Evolutionary conservation across 2,888 invertebrate species (phyloP).

Genomic region (Pristionchus mayeri): DNA sequence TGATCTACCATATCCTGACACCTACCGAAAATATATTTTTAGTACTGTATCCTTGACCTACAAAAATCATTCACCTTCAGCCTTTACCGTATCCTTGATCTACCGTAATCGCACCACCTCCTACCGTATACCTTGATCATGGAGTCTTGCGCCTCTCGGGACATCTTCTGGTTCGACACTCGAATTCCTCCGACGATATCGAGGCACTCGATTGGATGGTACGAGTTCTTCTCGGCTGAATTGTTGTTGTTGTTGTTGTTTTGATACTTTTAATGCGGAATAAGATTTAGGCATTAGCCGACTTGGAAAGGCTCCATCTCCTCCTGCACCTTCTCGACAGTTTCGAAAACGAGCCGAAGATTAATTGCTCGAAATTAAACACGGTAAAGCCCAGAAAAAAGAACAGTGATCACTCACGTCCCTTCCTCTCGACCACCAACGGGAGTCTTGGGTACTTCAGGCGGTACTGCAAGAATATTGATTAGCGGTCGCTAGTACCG

Average conservation of each 20-base stretch:
- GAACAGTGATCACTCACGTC: background rate
- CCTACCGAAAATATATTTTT: background rate
- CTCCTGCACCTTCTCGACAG: too few relatives aligned
- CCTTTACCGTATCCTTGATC: background rate
- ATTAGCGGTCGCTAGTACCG: background rate
- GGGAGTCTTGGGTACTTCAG: conserved; percentile 8
- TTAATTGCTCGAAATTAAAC: too few relatives aligned
- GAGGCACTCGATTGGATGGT: conserved; percentile 17
- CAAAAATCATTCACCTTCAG: background rate
- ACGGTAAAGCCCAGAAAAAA: too few relatives aligned
- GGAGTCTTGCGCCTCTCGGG: background rate
- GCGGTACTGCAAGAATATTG: background rate
- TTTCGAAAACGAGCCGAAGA: too few relatives aligned
- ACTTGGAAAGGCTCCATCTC: too few relatives aligned
- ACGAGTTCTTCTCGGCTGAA: conserved; percentile 13
- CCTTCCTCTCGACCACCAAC: background rate
- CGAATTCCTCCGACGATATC: background rate
- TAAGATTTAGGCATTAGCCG: too few relatives aligned
- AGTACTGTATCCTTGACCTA: conserved; percentile 6
- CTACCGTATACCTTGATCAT: conserved; percentile 21
- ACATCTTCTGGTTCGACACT: conserved; percentile 4
- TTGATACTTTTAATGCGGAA: too few relatives aligned
- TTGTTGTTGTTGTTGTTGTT: too few relatives aligned
- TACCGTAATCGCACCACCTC: background rate
- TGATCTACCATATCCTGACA: background rate